Evolutionary conservation across 2,797 vertebrate species (phyloP).

Genomic region (Brachyrhaphis roseni): DNA sequence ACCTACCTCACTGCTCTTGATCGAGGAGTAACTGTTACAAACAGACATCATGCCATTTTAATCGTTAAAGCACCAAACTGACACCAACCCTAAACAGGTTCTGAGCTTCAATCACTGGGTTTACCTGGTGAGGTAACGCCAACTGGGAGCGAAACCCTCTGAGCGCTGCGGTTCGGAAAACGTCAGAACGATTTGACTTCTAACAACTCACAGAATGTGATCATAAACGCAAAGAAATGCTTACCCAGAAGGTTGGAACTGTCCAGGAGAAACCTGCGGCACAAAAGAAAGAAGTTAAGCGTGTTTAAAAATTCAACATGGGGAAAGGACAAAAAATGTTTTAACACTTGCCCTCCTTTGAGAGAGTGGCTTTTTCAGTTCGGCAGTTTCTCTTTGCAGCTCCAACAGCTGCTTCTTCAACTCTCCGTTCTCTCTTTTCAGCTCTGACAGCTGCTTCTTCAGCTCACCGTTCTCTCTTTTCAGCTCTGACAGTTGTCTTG

Average conservation of each 20-base stretch:
- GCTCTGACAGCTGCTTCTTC: conserved; percentile 80
- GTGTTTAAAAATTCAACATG: neutral
- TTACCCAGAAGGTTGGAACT: conserved; percentile 73
- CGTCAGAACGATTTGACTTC: neutral
- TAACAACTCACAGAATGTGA: neutral
- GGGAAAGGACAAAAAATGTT: neutral
- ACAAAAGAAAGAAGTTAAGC: conserved; percentile 17
- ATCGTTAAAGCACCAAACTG: neutral
- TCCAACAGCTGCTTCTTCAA: conserved; percentile 83
- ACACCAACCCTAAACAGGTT: neutral
- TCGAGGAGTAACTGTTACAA: conserved; percentile 80
- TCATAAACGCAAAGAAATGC: neutral
- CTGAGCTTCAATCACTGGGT: neutral
- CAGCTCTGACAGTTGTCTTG: conserved; percentile 84
- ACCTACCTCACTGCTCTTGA: conserved; percentile 80
- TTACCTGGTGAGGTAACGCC: conserved; percentile 88
- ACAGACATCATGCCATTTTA: conserved; percentile 18
- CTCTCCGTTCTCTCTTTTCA: conserved; percentile 84
- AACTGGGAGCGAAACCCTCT: conserved; percentile 85
- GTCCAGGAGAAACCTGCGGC: conserved; percentile 74
- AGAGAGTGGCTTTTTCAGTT: conserved; percentile 86
- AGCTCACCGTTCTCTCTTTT: conserved; percentile 84
- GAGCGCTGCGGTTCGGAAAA: conserved; percentile 62
- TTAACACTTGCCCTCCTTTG: conserved; percentile 81
- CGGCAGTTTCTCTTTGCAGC: conserved; percentile 82